Percentiles rank a stretch among this genome's conserved stretches.
These are phyloP conservation scores for Tapera naevia DNA, from an alignment of 2,797 vertebrate genomes.

Conservation along the genomic window DNA sequence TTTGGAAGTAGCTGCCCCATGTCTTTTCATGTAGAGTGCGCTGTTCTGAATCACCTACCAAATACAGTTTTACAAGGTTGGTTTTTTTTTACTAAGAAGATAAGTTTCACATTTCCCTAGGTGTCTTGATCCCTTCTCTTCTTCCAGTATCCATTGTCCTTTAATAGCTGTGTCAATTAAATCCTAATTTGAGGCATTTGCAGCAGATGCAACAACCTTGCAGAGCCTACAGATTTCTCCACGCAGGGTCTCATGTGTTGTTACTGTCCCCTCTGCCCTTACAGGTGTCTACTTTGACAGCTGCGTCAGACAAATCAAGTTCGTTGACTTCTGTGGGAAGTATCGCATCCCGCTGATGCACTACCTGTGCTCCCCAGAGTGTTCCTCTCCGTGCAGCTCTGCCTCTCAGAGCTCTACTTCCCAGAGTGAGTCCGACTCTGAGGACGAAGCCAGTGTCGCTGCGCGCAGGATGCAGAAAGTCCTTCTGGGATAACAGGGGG, in stretches of 20 bases:
- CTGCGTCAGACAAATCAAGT: constrained; percentile 98
- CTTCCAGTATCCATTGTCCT: not conserved
- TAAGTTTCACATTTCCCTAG: not conserved
- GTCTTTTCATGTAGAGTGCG: not conserved
- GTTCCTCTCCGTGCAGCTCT: constrained; percentile 89
- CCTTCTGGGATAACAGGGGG: constrained; percentile 86
- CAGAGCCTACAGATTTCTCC: not conserved
- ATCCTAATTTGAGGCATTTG: not conserved
- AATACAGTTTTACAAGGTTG: not conserved
- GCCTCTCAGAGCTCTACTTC: constrained; percentile 95
- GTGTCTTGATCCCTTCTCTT: not conserved
- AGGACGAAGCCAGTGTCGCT: constrained; percentile 90
- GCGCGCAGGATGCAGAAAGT: constrained; percentile 95
- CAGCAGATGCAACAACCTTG: too few relatives aligned
- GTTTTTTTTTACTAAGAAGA: not conserved
- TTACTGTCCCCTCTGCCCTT: constrained; percentile 21
- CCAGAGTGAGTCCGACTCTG: constrained; percentile 94
- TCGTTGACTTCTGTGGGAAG: constrained; percentile 99
- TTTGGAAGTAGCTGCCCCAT: not conserved
- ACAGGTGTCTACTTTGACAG: constrained; percentile 98
- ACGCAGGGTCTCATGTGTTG: rapidly evolving
- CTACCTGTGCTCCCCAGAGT: constrained; percentile 93
- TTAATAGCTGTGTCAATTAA: not conserved
- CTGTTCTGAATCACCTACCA: not conserved
- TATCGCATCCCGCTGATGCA: constrained; percentile 98